A percentile compares a stretch with the other conserved stretches of the same genome.
Evolutionary conservation across 2,797 vertebrate species (phyloP).

Genomic region (Tragelaphus oryx): DNA sequence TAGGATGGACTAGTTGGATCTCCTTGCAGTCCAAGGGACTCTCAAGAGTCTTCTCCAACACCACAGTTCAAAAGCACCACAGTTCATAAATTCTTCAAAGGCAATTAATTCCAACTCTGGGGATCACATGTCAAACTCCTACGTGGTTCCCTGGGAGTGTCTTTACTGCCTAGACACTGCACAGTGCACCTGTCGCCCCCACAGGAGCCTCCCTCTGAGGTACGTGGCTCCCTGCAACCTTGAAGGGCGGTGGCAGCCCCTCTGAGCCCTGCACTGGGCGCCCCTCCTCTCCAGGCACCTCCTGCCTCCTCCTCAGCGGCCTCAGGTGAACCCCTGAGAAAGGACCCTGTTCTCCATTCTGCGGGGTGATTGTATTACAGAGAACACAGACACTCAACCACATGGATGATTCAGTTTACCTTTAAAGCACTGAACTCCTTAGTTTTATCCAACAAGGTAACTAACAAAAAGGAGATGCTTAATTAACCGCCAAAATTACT

Average conservation of each 20-base stretch:
- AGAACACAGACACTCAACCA: not conserved
- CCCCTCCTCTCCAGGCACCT: not conserved
- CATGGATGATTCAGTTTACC: not conserved
- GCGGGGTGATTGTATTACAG: accelerated
- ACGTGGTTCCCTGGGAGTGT: not conserved
- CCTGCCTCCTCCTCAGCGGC: not conserved
- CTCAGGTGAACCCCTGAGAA: not conserved
- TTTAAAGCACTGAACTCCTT: not conserved
- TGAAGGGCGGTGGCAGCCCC: accelerated
- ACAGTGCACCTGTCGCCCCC: accelerated
- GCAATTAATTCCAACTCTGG: not conserved
- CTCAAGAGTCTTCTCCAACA: not conserved
- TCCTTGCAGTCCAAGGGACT: not conserved
- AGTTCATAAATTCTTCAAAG: not conserved
- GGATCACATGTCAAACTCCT: not conserved
- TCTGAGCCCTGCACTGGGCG: not conserved
- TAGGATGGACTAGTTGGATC: not conserved
- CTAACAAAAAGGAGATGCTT: not conserved
- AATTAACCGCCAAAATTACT: not conserved
- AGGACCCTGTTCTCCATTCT: not conserved
- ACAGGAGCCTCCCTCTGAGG: not conserved
- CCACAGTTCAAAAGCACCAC: not conserved
- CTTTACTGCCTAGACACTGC: not conserved
- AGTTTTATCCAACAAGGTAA: not conserved
- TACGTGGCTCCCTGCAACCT: not conserved